Conservation (phyloP, 2,113 vertebrate species). For the Chloropsis cyanopogon region DNA sequence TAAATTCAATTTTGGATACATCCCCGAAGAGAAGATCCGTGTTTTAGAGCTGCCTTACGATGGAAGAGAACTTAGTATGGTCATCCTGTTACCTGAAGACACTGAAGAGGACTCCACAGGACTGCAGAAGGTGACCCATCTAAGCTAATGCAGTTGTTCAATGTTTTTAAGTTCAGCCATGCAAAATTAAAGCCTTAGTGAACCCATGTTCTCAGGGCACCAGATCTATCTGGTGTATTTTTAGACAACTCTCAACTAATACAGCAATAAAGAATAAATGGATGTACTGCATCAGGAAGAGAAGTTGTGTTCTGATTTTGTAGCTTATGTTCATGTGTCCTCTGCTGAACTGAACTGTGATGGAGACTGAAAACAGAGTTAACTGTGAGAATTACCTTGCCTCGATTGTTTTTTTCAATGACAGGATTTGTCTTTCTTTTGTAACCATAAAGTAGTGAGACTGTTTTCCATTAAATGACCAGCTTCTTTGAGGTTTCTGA, state of each 20-base stretch:
- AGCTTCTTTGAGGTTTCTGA: not conserved
- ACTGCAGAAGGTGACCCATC: slow-evolving; percentile 78
- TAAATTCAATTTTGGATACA: slow-evolving; percentile 76
- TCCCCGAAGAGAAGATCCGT: slow-evolving; percentile 72
- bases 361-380: not conserved
- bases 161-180: not conserved
- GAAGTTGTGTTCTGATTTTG: not conserved
- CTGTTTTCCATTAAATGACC: not conserved
- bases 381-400: not conserved
- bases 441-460: not conserved
- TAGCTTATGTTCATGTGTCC: not conserved
- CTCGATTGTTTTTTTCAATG: not conserved
- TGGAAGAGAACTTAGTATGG: slow-evolving; percentile 84
- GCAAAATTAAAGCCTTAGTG: not conserved
- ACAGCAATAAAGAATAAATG: fast-evolving
- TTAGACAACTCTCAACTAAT: not conserved
- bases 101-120: slow-evolving; percentile 72
- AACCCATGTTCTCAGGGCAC: not conserved
- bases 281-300: not conserved
- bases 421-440: not conserved
- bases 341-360: not conserved
- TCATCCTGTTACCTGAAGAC: slow-evolving; percentile 84
- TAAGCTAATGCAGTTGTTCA: not conserved
- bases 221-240: not conserved
- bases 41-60: slow-evolving; percentile 86